Conservation (phyloP, 2,888 invertebrate species). For the Polydrusus cervinus region DNA sequence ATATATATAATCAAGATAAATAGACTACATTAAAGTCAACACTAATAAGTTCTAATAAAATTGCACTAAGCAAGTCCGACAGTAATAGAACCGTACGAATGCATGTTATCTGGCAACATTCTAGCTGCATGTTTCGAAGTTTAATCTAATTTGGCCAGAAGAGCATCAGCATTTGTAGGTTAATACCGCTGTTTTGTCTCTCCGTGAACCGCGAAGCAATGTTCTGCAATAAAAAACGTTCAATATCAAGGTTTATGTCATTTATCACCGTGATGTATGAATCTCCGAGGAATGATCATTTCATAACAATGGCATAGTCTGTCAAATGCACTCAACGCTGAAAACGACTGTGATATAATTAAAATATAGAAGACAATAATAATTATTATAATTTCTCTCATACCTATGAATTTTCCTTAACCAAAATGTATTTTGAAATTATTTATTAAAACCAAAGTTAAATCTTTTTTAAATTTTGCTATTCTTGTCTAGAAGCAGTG, state of each 20-base stretch:
- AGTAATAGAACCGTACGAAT: background rate
- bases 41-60: slow-evolving; percentile 2
- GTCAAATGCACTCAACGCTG: too few species aligned
- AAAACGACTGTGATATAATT: too few species aligned
- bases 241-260: background rate
- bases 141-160: slow-evolving; percentile 1
- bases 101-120: background rate
- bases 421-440: too few species aligned
- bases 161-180: slow-evolving; percentile 2
- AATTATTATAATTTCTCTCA: too few species aligned
- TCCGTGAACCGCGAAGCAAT: background rate
- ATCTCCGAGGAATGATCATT: background rate
- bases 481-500: too few species aligned
- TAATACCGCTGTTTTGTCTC: slow-evolving; percentile 6
- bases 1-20: too few species aligned
- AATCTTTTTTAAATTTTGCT: too few species aligned
- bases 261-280: background rate
- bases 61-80: background rate
- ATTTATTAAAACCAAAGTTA: too few species aligned
- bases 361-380: too few species aligned
- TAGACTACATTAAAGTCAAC: background rate
- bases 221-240: background rate
- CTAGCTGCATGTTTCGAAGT: background rate
- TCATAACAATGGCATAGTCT: background rate
- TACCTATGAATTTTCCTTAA: too few species aligned